These are phyloP conservation scores for Drosophila baimaii DNA, from an alignment of 1,140 invertebrate genomes.

Conservation along the genomic window DNA sequence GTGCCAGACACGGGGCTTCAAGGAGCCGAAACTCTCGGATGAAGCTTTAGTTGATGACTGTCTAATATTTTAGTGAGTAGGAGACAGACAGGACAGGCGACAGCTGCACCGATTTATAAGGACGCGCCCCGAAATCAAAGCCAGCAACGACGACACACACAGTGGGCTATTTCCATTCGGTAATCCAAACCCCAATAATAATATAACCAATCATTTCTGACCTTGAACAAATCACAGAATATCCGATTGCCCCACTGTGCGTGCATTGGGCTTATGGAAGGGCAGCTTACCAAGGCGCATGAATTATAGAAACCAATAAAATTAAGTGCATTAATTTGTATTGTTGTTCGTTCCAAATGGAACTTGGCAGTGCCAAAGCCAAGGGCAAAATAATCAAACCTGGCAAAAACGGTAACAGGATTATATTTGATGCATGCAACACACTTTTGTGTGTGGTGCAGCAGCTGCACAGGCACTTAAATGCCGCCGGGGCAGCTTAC, in stretches of 20 bases:
- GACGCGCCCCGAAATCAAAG: slow-evolving; percentile 43
- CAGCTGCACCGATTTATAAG: slow-evolving; percentile 69
- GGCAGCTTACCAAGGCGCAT: slow-evolving; percentile 51
- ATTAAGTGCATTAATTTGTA: slow-evolving; percentile 73
- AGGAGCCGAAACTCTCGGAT: slow-evolving; percentile 44
- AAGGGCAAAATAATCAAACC: slow-evolving; percentile 55
- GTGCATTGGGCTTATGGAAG: slow-evolving; percentile 16
- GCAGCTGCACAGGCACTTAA: slow-evolving; percentile 18
- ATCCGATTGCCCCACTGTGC: slow-evolving; percentile 13
- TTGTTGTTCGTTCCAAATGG: slow-evolving; percentile 39
- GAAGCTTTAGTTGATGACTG: slow-evolving; percentile 63
- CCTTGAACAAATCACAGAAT: slow-evolving; percentile 27
- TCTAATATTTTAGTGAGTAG: slow-evolving; percentile 66
- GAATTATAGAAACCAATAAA: slow-evolving; percentile 76
- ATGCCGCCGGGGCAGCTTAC: slow-evolving; percentile 40
- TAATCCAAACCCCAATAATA: neutral
- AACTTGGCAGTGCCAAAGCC: slow-evolving; percentile 43
- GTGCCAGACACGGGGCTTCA: slow-evolving; percentile 46
- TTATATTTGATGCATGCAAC: slow-evolving; percentile 38
- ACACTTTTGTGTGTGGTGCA: slow-evolving; percentile 25
- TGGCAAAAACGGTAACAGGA: slow-evolving; percentile 43
- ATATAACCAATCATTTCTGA: slow-evolving; percentile 24
- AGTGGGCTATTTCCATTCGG: slow-evolving; percentile 1
- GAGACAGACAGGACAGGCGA: slow-evolving; percentile 37
- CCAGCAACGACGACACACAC: neutral